phyloP scores from a whole-genome alignment of 2,113 vertebrate species.

The Hucho hucho region DNA sequence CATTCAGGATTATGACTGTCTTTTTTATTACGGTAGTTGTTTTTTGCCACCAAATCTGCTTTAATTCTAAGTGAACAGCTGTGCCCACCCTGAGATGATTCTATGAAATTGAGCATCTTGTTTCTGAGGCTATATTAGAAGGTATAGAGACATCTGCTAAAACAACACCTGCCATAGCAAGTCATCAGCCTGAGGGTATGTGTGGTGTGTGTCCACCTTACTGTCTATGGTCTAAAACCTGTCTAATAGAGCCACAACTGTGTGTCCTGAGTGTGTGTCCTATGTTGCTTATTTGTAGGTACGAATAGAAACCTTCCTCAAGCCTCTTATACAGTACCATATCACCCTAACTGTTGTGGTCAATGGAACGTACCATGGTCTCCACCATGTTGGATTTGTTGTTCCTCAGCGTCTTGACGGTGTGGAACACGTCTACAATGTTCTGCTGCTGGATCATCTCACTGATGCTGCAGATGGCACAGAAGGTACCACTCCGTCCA shows the following conservation, averaged over 20 bases:
- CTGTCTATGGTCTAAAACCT: neutral
- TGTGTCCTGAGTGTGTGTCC: neutral
- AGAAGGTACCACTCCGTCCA: constrained; percentile 96
- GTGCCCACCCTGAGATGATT: neutral
- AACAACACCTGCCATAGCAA: neutral
- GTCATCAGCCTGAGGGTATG: neutral
- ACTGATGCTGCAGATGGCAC: constrained; percentile 95
- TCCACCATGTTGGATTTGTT: constrained; percentile 99
- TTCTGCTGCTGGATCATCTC: constrained; percentile 99
- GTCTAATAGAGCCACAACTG: too few species aligned
- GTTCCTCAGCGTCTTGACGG: constrained; percentile 93
- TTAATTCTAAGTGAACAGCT: neutral
- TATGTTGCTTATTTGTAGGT: too few species aligned
- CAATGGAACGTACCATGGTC: constrained; percentile 83
- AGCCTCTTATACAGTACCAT: neutral
- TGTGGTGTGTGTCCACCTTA: neutral
- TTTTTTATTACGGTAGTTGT: neutral
- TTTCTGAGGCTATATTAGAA: neutral
- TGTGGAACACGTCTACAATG: constrained; percentile 97
- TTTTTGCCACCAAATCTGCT: neutral
- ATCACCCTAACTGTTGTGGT: neutral
- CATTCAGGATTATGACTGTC: too few species aligned
- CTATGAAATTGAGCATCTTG: neutral
- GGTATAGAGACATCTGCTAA: neutral
- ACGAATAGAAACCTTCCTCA: neutral